Conservation (phyloP, 2,113 vertebrate species). For the Gulo gulo region DNA sequence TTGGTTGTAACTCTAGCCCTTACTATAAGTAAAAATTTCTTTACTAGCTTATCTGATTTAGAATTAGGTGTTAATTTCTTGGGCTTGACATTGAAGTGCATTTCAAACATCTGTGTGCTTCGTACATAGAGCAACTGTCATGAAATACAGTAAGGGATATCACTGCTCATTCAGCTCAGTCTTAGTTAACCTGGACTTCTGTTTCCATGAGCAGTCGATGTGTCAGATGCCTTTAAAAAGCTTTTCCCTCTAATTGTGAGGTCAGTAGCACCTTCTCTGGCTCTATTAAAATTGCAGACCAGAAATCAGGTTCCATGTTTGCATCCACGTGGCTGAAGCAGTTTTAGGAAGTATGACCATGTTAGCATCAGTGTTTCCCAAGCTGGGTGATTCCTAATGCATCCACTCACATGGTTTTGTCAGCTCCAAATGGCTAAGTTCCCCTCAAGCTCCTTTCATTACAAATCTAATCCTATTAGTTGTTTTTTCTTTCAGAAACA, state of each 20-base stretch:
- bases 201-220: background rate
- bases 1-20: background rate
- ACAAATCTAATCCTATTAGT: background rate
- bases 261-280: background rate
- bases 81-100: background rate
- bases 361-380: background rate
- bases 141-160: background rate
- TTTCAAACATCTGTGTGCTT: background rate
- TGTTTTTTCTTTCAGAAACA: background rate
- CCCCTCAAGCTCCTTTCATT: background rate
- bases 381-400: background rate
- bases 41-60: background rate
- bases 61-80: background rate
- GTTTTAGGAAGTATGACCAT: background rate
- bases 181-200: background rate
- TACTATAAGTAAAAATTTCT: background rate
- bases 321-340: background rate
- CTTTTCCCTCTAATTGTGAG: background rate
- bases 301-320: background rate
- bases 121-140: background rate
- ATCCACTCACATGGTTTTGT: background rate
- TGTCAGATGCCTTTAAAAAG: background rate
- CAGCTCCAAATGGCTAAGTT: background rate
- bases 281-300: background rate
- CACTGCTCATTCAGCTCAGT: background rate